phyloP scores from a whole-genome alignment of 23 tunicate species.

The Corella eumyota region DNA sequence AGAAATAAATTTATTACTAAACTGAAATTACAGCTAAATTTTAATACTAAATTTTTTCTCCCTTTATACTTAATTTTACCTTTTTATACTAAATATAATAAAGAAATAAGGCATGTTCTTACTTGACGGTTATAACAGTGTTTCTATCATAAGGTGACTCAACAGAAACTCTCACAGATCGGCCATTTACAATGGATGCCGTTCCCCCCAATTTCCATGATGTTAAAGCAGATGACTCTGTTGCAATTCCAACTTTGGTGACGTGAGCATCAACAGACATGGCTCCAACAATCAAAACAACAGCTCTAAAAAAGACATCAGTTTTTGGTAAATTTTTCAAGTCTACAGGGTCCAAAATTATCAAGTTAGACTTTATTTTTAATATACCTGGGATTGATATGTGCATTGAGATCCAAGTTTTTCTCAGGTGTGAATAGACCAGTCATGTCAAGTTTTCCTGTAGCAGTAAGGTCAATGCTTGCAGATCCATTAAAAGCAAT shows the following conservation, averaged over 20 bases:
- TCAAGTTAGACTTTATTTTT: no score
- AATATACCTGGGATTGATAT: no score
- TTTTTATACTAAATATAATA: no score
- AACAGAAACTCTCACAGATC: constrained; percentile 14
- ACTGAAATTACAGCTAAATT: no score
- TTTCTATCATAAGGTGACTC: constrained; percentile 62
- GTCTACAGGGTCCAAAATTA: no score
- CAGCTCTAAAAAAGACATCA: constrained; percentile 44
- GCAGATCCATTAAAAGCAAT: constrained; percentile 80
- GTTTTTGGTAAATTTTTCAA: neutral
- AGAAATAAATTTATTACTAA: no score
- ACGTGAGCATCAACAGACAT: constrained; percentile 71
- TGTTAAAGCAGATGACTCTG: constrained; percentile 43
- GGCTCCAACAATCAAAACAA: constrained; percentile 49
- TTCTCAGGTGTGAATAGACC: constrained; percentile 10
- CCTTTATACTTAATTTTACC: no score
- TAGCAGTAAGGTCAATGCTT: constrained; percentile 62
- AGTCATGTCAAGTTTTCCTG: constrained; percentile 46
- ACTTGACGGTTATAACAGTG: constrained; percentile 59
- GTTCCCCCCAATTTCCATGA: constrained; percentile 50
- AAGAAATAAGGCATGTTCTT: no score
- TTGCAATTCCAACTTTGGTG: constrained; percentile 56
- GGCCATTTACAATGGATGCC: constrained; percentile 24
- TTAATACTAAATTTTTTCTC: no score
- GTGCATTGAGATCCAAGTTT: no score